Conservation (phyloP, 1,140 invertebrate species). For the Gryon sp. region DNA sequence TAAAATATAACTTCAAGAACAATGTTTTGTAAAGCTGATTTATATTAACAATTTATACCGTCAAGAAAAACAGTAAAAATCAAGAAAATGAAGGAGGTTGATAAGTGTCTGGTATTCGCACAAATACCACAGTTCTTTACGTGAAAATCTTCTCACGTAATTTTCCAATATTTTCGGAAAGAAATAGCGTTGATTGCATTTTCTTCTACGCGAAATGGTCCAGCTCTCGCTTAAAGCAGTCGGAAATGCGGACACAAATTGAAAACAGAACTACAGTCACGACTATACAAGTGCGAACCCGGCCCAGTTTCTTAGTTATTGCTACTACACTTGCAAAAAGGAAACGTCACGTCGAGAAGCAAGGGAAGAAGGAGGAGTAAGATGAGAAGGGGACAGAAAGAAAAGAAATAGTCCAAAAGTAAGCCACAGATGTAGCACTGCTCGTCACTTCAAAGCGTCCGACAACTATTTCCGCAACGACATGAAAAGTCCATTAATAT, state of each 20-base stretch:
- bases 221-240: constrained; percentile 13
- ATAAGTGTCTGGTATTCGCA: constrained; percentile 8
- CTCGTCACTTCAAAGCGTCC: constrained; percentile 60
- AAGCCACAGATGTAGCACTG: constrained; percentile 46
- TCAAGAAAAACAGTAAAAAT: neutral
- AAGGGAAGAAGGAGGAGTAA: neutral
- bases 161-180: constrained; percentile 54
- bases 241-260: constrained; percentile 43
- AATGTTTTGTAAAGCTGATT: too few relatives aligned
- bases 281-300: constrained; percentile 44
- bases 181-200: constrained; percentile 46
- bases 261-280: constrained; percentile 31
- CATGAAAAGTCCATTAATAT: constrained; percentile 66
- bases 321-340: constrained; percentile 22
- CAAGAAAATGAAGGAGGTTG: neutral
- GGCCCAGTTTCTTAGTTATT: constrained; percentile 35
- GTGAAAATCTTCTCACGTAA: constrained; percentile 51
- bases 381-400: constrained; percentile 2
- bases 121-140: constrained; percentile 18
- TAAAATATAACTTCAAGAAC: too few relatives aligned
- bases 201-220: constrained; percentile 33
- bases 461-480: constrained; percentile 47
- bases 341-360: constrained; percentile 9
- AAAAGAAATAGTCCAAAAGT: constrained; percentile 17
- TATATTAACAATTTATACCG: constrained; percentile 20